Evolutionary conservation across 2,888 invertebrate species (phyloP).

Genomic region (Beris morrisii): DNA sequence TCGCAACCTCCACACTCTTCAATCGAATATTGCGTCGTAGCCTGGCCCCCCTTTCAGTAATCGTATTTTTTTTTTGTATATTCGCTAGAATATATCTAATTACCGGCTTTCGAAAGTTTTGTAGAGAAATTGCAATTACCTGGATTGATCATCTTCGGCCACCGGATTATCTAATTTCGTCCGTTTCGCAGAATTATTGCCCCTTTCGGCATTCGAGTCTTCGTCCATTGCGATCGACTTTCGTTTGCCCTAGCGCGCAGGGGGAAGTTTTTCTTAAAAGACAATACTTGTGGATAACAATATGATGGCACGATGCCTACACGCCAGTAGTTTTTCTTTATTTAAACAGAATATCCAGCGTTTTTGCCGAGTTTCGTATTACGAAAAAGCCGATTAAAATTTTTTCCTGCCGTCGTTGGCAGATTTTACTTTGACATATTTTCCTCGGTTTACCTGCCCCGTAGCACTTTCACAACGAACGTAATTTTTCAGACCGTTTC

Average conservation of each 20-base stretch:
- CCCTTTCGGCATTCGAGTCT: slow-evolving; percentile 30
- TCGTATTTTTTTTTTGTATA: too few relatives aligned
- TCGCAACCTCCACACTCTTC: slow-evolving; percentile 7
- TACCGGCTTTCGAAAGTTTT: too few relatives aligned
- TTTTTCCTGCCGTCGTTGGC: slow-evolving; percentile 7
- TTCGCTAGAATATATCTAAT: too few relatives aligned
- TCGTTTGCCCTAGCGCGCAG: background rate
- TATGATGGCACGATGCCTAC: too few relatives aligned
- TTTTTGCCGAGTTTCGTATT: too few relatives aligned
- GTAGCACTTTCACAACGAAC: background rate
- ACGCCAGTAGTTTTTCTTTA: too few relatives aligned
- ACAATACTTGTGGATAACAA: background rate
- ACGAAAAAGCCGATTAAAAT: background rate
- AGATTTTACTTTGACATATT: slow-evolving; percentile 20
- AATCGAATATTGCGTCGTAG: too few relatives aligned
- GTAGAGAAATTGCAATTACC: too few relatives aligned
- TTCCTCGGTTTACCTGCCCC: slow-evolving; percentile 9
- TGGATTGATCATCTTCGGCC: background rate
- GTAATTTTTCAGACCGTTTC: too few relatives aligned
- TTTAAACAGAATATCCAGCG: too few relatives aligned
- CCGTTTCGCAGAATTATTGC: slow-evolving; percentile 27
- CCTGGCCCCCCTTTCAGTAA: too few relatives aligned
- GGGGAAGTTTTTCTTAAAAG: background rate
- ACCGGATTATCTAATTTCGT: slow-evolving; percentile 25
- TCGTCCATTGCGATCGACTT: slow-evolving; percentile 31